Conservation (phyloP, 2,113 vertebrate genomes). For the Melospiza georgiana region DNA sequence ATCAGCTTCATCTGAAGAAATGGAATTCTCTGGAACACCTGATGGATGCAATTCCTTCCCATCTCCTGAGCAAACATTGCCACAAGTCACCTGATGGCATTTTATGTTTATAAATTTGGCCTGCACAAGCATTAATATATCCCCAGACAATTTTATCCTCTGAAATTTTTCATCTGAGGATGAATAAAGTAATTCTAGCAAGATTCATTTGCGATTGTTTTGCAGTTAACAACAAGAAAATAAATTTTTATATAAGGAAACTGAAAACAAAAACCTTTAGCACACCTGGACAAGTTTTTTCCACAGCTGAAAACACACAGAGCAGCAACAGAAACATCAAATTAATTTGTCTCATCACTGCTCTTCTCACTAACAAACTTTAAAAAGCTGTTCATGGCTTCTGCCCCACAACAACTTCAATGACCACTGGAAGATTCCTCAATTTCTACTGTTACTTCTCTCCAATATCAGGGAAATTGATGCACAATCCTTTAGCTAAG, state of each 20-base stretch:
- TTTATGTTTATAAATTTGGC: background rate
- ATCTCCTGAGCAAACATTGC: background rate
- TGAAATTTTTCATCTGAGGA: background rate
- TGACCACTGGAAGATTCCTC: background rate
- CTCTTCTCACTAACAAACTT: background rate
- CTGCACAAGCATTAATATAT: background rate
- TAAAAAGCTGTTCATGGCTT: background rate
- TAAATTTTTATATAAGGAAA: background rate
- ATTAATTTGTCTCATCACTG: background rate
- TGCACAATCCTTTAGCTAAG: background rate
- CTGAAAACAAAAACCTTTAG: background rate
- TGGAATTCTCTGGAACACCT: background rate
- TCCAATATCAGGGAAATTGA: background rate
- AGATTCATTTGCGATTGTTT: background rate
- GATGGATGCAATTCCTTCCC: background rate
- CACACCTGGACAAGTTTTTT: background rate
- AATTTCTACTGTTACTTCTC: background rate
- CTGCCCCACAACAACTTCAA: background rate
- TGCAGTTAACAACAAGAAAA: background rate
- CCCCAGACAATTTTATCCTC: background rate
- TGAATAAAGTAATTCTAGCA: background rate
- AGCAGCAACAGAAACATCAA: background rate
- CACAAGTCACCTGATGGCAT: background rate
- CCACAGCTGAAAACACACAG: background rate
- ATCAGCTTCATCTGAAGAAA: background rate